phyloP scores from a whole-genome alignment of 2,888 invertebrate genomes.

The Spicauda simplicius region DNA sequence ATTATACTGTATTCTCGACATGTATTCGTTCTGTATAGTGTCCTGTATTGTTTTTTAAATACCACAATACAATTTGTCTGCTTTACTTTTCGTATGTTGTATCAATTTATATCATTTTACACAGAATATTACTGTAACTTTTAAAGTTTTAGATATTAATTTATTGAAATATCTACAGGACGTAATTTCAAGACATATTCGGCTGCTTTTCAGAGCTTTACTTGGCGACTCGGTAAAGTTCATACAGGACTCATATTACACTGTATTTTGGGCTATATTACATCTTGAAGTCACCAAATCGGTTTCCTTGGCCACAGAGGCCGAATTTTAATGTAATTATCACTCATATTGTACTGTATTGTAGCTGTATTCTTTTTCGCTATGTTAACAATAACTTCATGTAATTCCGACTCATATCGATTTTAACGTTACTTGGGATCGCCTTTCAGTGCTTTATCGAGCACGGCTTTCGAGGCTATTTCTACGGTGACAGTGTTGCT shows the following conservation, averaged over 20 bases:
- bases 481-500: constrained; percentile 81
- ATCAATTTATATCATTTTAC: too few species aligned
- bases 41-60: neutral
- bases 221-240: too few species aligned
- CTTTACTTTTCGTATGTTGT: too few species aligned
- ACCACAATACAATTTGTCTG: neutral
- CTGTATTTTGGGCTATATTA: too few species aligned
- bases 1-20: neutral
- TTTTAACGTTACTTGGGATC: constrained; percentile 53
- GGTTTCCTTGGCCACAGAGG: too few species aligned
- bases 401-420: constrained; percentile 6
- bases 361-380: neutral
- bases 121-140: too few species aligned
- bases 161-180: too few species aligned
- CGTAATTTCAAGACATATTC: too few species aligned
- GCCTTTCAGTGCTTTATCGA: constrained; percentile 72
- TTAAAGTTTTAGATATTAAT: too few species aligned
- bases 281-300: too few species aligned
- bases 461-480: constrained; percentile 71
- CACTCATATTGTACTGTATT: constrained; percentile 25
- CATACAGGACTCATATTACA: too few species aligned
- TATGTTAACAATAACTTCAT: neutral
- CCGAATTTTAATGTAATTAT: neutral
- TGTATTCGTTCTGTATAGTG: neutral
- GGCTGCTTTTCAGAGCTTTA: too few species aligned